Evolutionary conservation across 2,888 invertebrate species (phyloP).

Genomic region (Cephus rjabovi): DNA sequence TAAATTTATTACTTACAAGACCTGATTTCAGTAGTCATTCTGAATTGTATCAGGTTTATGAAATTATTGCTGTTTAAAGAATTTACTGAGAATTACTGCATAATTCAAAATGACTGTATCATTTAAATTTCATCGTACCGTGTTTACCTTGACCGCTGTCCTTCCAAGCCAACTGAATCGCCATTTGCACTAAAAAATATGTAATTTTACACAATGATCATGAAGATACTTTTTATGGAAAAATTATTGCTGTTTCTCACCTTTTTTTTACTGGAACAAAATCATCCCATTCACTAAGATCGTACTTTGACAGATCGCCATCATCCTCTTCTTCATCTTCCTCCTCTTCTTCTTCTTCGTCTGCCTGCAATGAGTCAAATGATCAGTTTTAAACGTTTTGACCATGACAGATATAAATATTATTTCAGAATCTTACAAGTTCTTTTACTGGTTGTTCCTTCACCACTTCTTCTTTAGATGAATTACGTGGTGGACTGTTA

Average conservation of each 20-base stretch:
- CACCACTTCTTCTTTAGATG: constrained; percentile 49
- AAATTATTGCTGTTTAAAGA: background rate
- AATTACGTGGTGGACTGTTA: constrained; percentile 52
- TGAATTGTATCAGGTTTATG: background rate
- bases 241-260: constrained; percentile 36
- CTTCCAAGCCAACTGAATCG: constrained; percentile 46
- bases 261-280: constrained; percentile 57
- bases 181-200: constrained; percentile 54
- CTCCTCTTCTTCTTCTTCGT: constrained; percentile 66
- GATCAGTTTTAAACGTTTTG: background rate
- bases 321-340: constrained; percentile 70
- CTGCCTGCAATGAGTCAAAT: constrained; percentile 26
- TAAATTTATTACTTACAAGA: constrained; percentile 6
- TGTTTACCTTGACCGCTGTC: constrained; percentile 57
- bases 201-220: constrained; percentile 4
- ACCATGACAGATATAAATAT: background rate
- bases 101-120: constrained; percentile 13
- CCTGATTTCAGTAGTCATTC: background rate
- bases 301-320: constrained; percentile 71
- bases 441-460: constrained; percentile 28
- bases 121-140: constrained; percentile 23
- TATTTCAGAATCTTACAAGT: background rate
- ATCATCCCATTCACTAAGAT: constrained; percentile 71
- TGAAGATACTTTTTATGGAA: background rate
- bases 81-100: background rate